Percentiles rank a stretch among this genome's conserved stretches.
Conservation (phyloP, 1,140 invertebrate genomes). For the Atta cephalotes region DNA sequence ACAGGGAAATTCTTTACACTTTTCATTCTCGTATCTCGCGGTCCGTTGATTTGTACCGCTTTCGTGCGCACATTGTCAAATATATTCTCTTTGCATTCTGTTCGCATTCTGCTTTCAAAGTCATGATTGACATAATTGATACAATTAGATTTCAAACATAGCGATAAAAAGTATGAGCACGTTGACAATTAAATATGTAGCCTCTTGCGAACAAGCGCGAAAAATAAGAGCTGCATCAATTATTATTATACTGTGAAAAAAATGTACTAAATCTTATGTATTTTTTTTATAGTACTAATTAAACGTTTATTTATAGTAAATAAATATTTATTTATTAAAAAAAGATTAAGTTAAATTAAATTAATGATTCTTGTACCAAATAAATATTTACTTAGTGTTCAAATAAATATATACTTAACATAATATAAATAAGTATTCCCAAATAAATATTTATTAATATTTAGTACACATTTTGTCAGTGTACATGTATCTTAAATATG, state of each 20-base stretch:
- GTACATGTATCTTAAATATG: neutral
- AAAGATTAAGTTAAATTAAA: too few relatives aligned
- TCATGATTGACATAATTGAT: neutral
- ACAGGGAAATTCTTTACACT: constrained; percentile 54
- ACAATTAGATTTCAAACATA: too few relatives aligned
- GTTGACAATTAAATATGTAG: neutral
- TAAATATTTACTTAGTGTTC: too few relatives aligned
- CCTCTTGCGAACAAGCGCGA: neutral
- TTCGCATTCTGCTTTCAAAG: neutral
- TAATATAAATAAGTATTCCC: too few relatives aligned
- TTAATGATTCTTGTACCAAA: too few relatives aligned
- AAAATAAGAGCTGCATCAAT: neutral
- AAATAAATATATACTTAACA: too few relatives aligned
- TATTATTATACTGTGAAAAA: neutral
- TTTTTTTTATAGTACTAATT: too few relatives aligned
- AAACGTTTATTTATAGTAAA: too few relatives aligned
- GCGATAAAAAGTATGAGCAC: neutral
- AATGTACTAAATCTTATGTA: too few relatives aligned
- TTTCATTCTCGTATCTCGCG: constrained; percentile 53
- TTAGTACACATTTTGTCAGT: too few relatives aligned
- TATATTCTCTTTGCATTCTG: neutral
- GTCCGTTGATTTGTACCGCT: constrained; percentile 20
- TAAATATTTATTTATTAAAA: too few relatives aligned
- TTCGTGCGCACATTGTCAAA: constrained; percentile 17
- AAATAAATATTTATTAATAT: too few relatives aligned